A percentile compares a stretch with the other conserved stretches of the same genome.
These are phyloP conservation scores for Sarcophaga subvicina DNA, from an alignment of 2,888 invertebrate genomes.

Conservation along the genomic window DNA sequence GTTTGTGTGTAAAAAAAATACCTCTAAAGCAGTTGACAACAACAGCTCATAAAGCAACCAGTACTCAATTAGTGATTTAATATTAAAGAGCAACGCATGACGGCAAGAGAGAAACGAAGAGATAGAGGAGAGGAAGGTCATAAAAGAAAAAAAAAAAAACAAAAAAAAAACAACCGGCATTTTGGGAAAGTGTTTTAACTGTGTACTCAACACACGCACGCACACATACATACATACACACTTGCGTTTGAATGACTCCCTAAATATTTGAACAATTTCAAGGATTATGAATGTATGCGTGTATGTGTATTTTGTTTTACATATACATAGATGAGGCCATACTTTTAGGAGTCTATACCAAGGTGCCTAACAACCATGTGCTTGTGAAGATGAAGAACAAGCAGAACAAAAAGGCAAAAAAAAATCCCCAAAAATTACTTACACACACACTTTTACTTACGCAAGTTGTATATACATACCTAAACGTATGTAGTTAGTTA, in stretches of 20 bases:
- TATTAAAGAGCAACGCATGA: neutral
- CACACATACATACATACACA: neutral
- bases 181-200: slow-evolving; percentile 14
- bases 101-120: neutral
- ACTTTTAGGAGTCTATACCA: slow-evolving; percentile 47
- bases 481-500: too few relatives aligned
- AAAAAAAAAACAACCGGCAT: slow-evolving; percentile 40
- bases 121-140: neutral
- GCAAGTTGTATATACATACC: too few relatives aligned
- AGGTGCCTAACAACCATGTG: slow-evolving; percentile 17
- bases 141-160: neutral
- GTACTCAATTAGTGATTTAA: slow-evolving; percentile 12
- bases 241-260: neutral
- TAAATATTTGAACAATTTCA: slow-evolving; percentile 47
- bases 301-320: slow-evolving; percentile 56
- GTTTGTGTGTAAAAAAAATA: neutral
- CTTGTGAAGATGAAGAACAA: neutral
- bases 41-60: slow-evolving; percentile 33
- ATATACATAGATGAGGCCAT: slow-evolving; percentile 50
- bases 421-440: slow-evolving; percentile 39
- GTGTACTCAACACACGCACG: neutral
- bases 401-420: slow-evolving; percentile 50
- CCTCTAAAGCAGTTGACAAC: slow-evolving; percentile 56
- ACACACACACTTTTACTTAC: neutral
- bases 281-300: slow-evolving; percentile 16